Evolutionary conservation across 2,797 vertebrate genomes (phyloP), one percentile per base, ranked within the genome.

Genomic region (Morelia viridis): DNA sequence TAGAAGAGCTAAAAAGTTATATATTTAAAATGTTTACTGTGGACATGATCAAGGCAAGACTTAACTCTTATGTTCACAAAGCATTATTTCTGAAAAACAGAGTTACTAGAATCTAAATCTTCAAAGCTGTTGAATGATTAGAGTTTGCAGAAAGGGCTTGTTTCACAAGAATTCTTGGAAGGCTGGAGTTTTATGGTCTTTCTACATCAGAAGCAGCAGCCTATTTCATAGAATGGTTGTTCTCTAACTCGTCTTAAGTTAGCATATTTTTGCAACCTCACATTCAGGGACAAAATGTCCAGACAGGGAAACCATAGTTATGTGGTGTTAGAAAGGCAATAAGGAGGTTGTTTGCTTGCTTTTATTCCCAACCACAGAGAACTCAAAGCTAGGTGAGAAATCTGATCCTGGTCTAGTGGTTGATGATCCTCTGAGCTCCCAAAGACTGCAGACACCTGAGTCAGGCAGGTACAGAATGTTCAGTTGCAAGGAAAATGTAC

Each of bases 21-120:
- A n/a, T 89, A 86, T 87, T 64, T n/a, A 64, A 64, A 26, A 84
- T 5, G 2, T 41, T 68, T 88, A 87, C 89, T n/a, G 50, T 71
- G 57, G 62, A 0, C 0, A n/a, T 89, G 61, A 89, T 80, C 19
- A 26, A 3, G 24, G 80, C n/a, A 64, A 64, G 60, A 80, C 26
- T 61, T 3, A 11, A 31, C 22, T 86, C 50, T 31, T 22, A 17
- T 65, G 60, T 46, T 64, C 58, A 90, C 89, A 85, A 85, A 31
- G 46, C 60, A 85, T 10, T 50, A 61, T 50, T 28, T 84, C 58
- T 31, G 76, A 46, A 90, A 90, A 17, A 62, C 3, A 89, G 56
- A 76, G 22, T 53, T 46, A 76, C 31, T 58, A 58, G 3, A 46
- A 46, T n/a, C 26, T 10, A 24, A 19, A 46, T 31, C 28, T 85